Evolutionary conservation across 2,888 invertebrate species (phyloP), one percentile per base, ranked within the genome.

Genomic region (Pterostichus niger): DNA sequence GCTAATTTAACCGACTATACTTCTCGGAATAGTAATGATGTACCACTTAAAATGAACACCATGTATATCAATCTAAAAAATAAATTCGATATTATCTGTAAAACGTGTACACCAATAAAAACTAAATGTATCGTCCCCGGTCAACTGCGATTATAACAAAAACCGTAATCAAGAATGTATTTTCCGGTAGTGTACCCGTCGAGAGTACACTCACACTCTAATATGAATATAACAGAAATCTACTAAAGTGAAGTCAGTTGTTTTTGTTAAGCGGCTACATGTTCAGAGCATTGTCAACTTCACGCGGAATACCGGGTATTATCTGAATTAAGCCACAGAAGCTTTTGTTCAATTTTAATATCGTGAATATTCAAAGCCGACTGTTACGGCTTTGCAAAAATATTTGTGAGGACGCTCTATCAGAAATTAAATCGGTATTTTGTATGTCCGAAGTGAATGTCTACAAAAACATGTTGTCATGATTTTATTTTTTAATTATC

Each of bases 311-410:
- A 44, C 44, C 9, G 68, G 46, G 68, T 44, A 71, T 71, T 71
- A 71, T 71, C 68, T 46, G 68, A 71, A 71, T 71, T 71, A 71
- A 71, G 40, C 68, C 68, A 44, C 44, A 11, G 44, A 44, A 71
- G 68, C 68, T 44, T 64, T 71, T 71, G 68, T 71, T 71, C 68
- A 71, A 71, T 71, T 71, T 71, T 71, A 71, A 71, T 71, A 71
- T 71, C 68, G 68, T 71, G 68, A 71, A 71, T 71, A 71, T 71
- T 71, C 68, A 71, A 71, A 44, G 68, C 68, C 11, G 44, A 71
- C 40, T 71, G 68, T 44, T 15, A 44, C 68, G 46, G 68, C 46
- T 71, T 71, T 71, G 68, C 68, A 44, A 71, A 71, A 71, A 71
- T 71, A 71, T 44, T 71, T 46, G 64, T n/a, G 33, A 64, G 35